A percentile compares a stretch with the other conserved stretches of the same genome.
Evolutionary conservation across 2,888 invertebrate genomes (phyloP).

Genomic region (Ferdinandea cuprea): DNA sequence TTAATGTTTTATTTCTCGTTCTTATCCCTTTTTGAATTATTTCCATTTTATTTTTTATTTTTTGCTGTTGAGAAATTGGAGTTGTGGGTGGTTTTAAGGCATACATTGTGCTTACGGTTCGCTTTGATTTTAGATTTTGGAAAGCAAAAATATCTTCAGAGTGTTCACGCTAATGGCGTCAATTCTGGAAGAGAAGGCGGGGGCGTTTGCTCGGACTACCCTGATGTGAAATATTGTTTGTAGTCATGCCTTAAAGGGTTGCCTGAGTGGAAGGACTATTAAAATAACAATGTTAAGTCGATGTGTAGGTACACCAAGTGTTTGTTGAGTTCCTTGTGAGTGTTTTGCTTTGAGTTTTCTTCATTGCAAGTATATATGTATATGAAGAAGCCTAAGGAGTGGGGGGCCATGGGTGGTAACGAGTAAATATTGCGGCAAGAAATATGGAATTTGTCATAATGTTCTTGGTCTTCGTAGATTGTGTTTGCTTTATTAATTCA

Average conservation of each 20-base stretch:
- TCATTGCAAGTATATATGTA: neutral
- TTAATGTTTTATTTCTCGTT: neutral
- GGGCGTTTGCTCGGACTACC: constrained; percentile 16
- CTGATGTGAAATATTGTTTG: constrained; percentile 18
- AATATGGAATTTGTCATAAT: constrained; percentile 25
- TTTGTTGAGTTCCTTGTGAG: neutral
- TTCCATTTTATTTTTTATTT: constrained; percentile 1
- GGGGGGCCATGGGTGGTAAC: neutral
- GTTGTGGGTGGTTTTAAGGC: constrained; percentile 9
- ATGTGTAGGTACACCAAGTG: constrained; percentile 5
- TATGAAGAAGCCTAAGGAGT: neutral
- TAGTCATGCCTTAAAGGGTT: constrained; percentile 33
- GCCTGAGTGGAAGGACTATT: constrained; percentile 34
- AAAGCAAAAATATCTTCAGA: constrained; percentile 12
- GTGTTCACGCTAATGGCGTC: constrained; percentile 52
- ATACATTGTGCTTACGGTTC: constrained; percentile 32
- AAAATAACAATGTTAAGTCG: constrained; percentile 37
- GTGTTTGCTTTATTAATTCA: constrained; percentile 34
- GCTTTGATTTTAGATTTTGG: constrained; percentile 51
- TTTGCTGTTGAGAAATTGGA: neutral
- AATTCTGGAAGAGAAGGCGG: neutral
- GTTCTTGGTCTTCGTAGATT: constrained; percentile 24
- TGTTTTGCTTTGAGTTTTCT: constrained; percentile 8
- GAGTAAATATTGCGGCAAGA: neutral
- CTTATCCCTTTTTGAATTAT: constrained; percentile 28